Conservation (phyloP, 2,888 invertebrate species). For the Plebejus melissa region DNA sequence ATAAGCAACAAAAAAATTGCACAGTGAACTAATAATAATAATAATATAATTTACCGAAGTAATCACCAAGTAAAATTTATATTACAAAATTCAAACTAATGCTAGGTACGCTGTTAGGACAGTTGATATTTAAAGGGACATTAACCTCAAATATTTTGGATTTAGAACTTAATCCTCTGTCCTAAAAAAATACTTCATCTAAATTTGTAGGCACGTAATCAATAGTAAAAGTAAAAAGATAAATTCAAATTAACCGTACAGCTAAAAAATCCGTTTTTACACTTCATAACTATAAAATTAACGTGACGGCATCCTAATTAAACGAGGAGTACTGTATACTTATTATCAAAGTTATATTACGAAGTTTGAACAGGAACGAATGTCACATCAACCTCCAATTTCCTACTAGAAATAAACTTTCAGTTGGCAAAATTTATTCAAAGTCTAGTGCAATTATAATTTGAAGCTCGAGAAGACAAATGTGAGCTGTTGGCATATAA, state of each 20-base stretch:
- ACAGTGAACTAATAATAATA: neutral
- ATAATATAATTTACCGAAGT: neutral
- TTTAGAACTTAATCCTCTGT: too few species aligned
- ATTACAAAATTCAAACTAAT: neutral
- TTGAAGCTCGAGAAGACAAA: constrained; percentile 26
- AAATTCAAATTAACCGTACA: neutral
- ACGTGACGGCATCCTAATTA: neutral
- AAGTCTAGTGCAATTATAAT: constrained; percentile 3
- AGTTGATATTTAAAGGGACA: neutral
- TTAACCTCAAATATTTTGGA: constrained; percentile 18
- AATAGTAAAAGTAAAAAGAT: neutral
- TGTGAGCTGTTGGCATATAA: constrained; percentile 35
- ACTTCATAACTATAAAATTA: neutral
- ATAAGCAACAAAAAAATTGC: neutral
- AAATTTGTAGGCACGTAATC: neutral
- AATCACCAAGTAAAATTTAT: neutral
- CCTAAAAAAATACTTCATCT: neutral
- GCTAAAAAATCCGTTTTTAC: neutral
- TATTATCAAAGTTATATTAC: neutral
- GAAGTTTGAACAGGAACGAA: constrained; percentile 11
- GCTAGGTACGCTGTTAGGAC: neutral
- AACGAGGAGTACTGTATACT: neutral
- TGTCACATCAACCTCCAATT: neutral
- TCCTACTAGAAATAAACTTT: constrained; percentile 3
- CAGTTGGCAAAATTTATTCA: constrained; percentile 4